Percentiles rank a stretch among this genome's conserved stretches.
These are phyloP conservation scores for Coccyzus lansbergi DNA, from an alignment of 2,797 vertebrate genomes.

Conservation along the genomic window DNA sequence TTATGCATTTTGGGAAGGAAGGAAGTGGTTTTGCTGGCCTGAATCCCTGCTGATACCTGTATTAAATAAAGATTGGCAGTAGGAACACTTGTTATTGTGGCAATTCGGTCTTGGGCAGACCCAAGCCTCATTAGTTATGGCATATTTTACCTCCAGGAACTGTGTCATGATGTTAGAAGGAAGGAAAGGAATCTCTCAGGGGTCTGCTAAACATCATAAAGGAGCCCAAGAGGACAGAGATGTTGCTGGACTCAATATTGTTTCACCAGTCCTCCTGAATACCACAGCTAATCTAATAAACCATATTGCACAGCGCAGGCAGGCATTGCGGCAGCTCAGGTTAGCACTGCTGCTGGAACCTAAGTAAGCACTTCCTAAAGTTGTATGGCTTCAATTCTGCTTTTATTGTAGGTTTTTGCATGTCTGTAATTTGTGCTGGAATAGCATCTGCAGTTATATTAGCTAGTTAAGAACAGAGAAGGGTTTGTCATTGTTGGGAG, in stretches of 20 bases:
- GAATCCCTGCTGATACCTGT: not conserved
- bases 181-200: not conserved
- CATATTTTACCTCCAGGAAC: not conserved
- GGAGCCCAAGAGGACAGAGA: not conserved
- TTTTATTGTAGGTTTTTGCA: not conserved
- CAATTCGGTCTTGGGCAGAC: not conserved
- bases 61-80: slow-evolving; percentile 18
- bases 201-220: not conserved
- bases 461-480: not conserved
- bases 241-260: not conserved
- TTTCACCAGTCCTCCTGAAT: not conserved
- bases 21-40: slow-evolving; percentile 12
- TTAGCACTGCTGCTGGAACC: not conserved
- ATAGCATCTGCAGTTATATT: not conserved
- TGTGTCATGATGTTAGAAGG: not conserved
- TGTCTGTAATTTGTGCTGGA: not conserved
- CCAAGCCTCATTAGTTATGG: not conserved
- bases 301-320: rapidly evolving
- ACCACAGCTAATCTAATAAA: not conserved
- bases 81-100: slow-evolving; percentile 13
- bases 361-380: not conserved
- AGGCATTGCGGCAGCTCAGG: not conserved
- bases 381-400: not conserved
- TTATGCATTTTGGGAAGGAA: slow-evolving; percentile 17
- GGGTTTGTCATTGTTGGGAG: not conserved